phyloP scores from a whole-genome alignment of 2,888 invertebrate genomes.

The Lasiommata megera region DNA sequence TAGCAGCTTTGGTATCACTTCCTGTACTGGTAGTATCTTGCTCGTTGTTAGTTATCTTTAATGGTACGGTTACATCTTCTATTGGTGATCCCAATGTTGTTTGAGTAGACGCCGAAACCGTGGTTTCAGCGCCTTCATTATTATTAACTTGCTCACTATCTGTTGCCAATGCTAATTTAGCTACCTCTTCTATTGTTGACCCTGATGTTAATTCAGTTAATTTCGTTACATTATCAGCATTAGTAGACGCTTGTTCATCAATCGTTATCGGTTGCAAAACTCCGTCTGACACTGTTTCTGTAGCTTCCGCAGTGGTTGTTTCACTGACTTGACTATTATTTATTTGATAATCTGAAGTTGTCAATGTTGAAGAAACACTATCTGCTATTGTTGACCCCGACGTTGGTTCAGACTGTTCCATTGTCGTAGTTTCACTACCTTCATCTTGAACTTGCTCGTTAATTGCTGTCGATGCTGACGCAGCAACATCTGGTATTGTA shows the following conservation, averaged over 20 bases:
- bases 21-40: not conserved
- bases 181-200: not conserved
- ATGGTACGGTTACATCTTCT: not conserved
- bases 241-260: constrained; percentile 10
- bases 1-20: not conserved
- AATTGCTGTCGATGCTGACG: not conserved
- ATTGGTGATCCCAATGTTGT: not conserved
- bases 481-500: not conserved
- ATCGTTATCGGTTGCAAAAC: constrained; percentile 29
- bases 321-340: not conserved
- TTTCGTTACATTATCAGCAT: not conserved
- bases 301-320: not conserved
- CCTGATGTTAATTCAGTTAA: not conserved
- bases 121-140: not conserved
- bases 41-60: not conserved
- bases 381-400: constrained; percentile 51
- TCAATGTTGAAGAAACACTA: constrained; percentile 39
- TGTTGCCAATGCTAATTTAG: not conserved
- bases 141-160: not conserved
- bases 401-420: constrained; percentile 45
- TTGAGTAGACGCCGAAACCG: not conserved
- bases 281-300: not conserved
- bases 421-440: constrained; percentile 55
- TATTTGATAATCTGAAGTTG: constrained; percentile 31
- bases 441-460: constrained; percentile 33